phyloP scores from a whole-genome alignment of 1,140 invertebrate genomes.

The Macrosteles quadrilineatus region DNA sequence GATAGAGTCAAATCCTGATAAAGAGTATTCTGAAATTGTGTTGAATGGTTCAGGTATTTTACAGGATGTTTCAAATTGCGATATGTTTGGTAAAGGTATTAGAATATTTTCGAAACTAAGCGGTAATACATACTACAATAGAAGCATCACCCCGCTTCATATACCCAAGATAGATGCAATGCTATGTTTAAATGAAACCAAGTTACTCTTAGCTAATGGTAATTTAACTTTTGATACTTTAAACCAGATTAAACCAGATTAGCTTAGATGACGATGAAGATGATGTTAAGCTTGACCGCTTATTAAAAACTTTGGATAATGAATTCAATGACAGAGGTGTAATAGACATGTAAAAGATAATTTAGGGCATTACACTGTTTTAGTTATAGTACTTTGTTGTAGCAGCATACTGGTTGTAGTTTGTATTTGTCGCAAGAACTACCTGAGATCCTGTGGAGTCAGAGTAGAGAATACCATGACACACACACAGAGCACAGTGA shows the following conservation, averaged over 20 bases:
- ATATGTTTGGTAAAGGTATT: neutral
- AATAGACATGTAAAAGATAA: neutral
- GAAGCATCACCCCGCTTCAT: neutral
- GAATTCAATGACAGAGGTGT: neutral
- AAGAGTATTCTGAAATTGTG: neutral
- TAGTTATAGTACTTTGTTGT: neutral
- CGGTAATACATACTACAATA: neutral
- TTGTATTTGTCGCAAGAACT: neutral
- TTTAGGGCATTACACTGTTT: neutral
- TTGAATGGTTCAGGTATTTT: neutral
- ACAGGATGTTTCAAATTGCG: neutral
- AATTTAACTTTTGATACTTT: neutral
- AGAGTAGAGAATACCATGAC: neutral
- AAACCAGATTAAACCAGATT: neutral
- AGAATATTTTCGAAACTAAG: slow-evolving; percentile 1
- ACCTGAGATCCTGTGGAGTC: neutral
- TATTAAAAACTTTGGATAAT: neutral
- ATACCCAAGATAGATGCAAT: neutral
- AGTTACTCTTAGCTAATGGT: neutral
- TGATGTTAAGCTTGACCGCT: neutral
- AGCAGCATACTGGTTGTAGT: neutral
- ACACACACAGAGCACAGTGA: neutral
- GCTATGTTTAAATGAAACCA: neutral
- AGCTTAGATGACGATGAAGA: neutral
- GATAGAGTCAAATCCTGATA: neutral